phyloP scores from a whole-genome alignment of 2,113 vertebrate species.

The Vidua chalybeata region DNA sequence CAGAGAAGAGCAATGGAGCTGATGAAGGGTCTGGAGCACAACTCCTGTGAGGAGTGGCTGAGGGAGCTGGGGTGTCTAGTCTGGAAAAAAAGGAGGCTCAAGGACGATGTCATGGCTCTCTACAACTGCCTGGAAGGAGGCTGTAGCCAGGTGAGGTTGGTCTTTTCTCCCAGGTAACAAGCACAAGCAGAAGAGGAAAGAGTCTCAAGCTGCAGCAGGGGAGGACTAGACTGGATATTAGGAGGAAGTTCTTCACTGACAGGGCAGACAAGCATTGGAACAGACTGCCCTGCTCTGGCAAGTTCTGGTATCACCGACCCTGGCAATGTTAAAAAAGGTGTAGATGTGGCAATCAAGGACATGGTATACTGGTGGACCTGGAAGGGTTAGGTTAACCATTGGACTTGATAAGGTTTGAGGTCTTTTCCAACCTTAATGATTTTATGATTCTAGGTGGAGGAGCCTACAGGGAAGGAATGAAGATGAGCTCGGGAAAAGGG shows the following conservation, averaged over 20 bases:
- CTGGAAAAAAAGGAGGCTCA: neutral
- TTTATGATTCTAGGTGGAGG: neutral
- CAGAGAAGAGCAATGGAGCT: neutral
- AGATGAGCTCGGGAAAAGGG: fast-evolving
- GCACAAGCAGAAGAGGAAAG: neutral
- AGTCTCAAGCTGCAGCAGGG: neutral
- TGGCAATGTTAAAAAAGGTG: neutral
- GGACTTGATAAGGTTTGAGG: neutral
- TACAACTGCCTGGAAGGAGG: neutral
- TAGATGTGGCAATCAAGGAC: neutral
- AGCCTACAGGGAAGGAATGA: neutral
- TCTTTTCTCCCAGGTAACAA: neutral
- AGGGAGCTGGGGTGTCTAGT: neutral
- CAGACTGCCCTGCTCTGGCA: neutral
- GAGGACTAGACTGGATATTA: neutral
- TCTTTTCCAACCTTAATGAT: neutral
- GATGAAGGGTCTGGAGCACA: neutral
- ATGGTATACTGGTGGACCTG: neutral
- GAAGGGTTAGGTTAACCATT: neutral
- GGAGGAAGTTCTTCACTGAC: neutral
- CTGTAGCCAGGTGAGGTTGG: neutral
- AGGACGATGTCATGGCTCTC: neutral
- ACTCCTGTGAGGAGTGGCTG: neutral
- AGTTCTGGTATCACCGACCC: neutral
- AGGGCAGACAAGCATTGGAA: neutral